Evolutionary conservation across 2,888 invertebrate species (phyloP), one percentile per base, ranked within the genome.

Genomic region (Ennomos erosarius): DNA sequence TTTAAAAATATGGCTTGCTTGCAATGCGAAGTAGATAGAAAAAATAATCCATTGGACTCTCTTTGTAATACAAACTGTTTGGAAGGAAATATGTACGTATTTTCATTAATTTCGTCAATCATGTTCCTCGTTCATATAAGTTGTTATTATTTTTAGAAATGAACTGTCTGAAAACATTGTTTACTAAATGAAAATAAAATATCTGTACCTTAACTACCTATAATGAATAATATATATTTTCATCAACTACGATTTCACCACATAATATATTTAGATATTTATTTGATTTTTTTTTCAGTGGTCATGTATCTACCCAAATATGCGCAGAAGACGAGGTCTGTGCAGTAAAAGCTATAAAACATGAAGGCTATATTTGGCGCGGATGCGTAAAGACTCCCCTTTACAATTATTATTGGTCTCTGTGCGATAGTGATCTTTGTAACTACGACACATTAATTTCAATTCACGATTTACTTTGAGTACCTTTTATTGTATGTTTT

Each of bases 1-100:
- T 79, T 79, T 61, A 87, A 79, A 67, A 81, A 84, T 58, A 86
- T 90, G 83, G 75, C 82, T 61, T 90, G 90, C 63, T 75, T 90
- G 65, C 78, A 66, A 68, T 90, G 90, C 60, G 86, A 87, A 81
- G 84, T 82, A 34, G 86, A 87, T 63, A 64, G 34, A 74, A 65
- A 59, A 68, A 67, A 34, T 69, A 60, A 38, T 26, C 5, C 26
- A 26, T 3, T 6, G 26, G 72, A 84, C 67, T 64, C 73, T 63
- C 61, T 75, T 8, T 75, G 79, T 34, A 76, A 73, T 57, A 67
- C 73, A 16, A 76, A 84, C 63, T 90, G 90, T 56, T 77, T 87
- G 43, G 82, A 86, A 66, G 88, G 89, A 40, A 84, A 82, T 48
- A 76, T 84, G 90, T 89, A 70, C 67, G 90, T 82, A 67, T 56